Conservation (phyloP, 92 coral and sea anemone genomes). For the Montipora capitata region DNA sequence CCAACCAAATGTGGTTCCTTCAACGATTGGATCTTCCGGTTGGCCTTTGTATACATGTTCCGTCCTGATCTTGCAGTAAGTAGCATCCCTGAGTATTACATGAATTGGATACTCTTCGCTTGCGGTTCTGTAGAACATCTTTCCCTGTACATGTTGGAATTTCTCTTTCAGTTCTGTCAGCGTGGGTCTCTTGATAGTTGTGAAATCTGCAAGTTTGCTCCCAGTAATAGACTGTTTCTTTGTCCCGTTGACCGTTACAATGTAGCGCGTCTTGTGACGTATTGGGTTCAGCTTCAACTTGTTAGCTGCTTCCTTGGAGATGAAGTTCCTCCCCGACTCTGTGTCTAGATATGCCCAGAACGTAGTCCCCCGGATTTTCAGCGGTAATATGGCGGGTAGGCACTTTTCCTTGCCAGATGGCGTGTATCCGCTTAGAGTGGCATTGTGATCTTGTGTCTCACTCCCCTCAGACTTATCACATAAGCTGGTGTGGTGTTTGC, state of each 20-base stretch:
- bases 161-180: slow-evolving; percentile 52
- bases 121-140: not conserved
- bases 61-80: slow-evolving; percentile 47
- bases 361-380: slow-evolving; percentile 45
- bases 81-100: slow-evolving; percentile 56
- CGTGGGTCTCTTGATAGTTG: slow-evolving; percentile 46
- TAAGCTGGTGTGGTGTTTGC: too few species aligned
- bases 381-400: slow-evolving; percentile 74
- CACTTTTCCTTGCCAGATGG: slow-evolving; percentile 21
- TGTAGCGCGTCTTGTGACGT: slow-evolving; percentile 60
- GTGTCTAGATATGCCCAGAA: slow-evolving; percentile 80
- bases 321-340: slow-evolving; percentile 78
- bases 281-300: slow-evolving; percentile 49
- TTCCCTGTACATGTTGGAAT: slow-evolving; percentile 66
- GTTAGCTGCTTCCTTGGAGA: slow-evolving; percentile 55
- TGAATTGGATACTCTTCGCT: slow-evolving; percentile 58
- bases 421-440: too few species aligned
- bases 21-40: slow-evolving; percentile 75
- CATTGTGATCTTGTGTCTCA: too few species aligned
- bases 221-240: slow-evolving; percentile 64
- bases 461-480: too few species aligned
- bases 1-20: slow-evolving; percentile 81
- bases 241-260: slow-evolving; percentile 73
- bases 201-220: slow-evolving; percentile 69
- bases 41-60: slow-evolving; percentile 59